phyloP scores from a whole-genome alignment of 2,797 vertebrate species.

The Rousettus madagascariensis region DNA sequence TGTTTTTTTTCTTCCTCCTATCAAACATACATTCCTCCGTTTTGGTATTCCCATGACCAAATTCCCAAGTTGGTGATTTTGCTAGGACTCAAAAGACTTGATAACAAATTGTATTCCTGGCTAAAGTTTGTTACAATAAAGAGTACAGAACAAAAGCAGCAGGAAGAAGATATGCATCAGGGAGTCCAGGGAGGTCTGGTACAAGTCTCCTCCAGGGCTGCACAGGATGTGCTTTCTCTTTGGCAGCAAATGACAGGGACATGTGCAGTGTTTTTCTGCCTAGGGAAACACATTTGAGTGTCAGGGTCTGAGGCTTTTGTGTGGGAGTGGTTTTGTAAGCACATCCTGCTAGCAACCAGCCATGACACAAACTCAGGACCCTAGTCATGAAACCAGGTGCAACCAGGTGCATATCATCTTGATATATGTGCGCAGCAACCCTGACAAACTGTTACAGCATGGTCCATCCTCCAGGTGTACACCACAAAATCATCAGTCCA shows the following conservation, averaged over 20 bases:
- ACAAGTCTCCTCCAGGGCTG: not conserved
- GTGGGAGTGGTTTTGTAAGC: not conserved
- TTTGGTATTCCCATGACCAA: not conserved
- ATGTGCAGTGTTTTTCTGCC: not conserved
- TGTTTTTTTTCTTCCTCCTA: not conserved
- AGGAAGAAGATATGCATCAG: constrained; percentile 10
- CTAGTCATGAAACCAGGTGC: constrained; percentile 16
- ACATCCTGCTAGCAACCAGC: not conserved
- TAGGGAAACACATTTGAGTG: not conserved
- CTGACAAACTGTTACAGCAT: constrained; percentile 23
- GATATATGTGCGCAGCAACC: not conserved
- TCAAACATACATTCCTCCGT: not conserved
- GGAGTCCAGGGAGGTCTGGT: constrained; percentile 12
- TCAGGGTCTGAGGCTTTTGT: not conserved
- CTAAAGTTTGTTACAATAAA: constrained; percentile 39
- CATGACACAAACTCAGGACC: not conserved
- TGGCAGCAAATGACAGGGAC: constrained; percentile 23
- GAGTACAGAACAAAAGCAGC: constrained; percentile 19
- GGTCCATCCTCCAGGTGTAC: constrained; percentile 30
- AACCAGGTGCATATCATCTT: not conserved
- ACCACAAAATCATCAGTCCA: not conserved
- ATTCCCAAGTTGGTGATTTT: not conserved
- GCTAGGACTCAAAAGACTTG: not conserved
- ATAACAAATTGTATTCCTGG: constrained; percentile 18
- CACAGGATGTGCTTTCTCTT: constrained; percentile 24